phyloP scores from a whole-genome alignment of 1,140 invertebrate genomes.

The Psilanteris sp. region DNA sequence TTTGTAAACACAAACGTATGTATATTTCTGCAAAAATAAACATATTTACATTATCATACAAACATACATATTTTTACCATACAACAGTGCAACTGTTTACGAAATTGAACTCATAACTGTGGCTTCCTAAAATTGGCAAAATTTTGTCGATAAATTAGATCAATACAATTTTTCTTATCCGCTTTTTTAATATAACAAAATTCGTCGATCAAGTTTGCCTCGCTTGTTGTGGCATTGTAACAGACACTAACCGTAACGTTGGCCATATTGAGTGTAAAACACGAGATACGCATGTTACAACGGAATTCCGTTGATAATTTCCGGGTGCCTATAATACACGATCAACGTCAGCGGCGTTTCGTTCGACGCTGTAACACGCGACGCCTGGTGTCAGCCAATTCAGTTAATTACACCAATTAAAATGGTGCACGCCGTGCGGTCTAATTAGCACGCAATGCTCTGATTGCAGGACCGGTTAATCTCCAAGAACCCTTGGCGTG shows the following conservation, averaged over 20 bases:
- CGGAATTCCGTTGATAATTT: constrained; percentile 10
- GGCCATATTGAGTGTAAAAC: constrained; percentile 7
- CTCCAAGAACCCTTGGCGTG: constrained; percentile 91
- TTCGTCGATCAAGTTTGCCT: too few relatives aligned
- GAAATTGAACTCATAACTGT: too few relatives aligned
- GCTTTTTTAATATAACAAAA: too few relatives aligned
- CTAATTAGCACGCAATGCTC: constrained; percentile 51
- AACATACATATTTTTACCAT: too few relatives aligned
- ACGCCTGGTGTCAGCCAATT: constrained; percentile 28
- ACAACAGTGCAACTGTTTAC: too few relatives aligned
- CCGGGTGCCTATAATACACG: constrained; percentile 26
- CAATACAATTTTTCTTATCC: too few relatives aligned
- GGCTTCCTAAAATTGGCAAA: too few relatives aligned
- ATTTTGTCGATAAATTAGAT: too few relatives aligned
- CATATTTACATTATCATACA: too few relatives aligned
- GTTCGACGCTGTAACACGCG: constrained; percentile 43
- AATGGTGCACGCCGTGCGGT: constrained; percentile 26
- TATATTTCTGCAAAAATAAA: too few relatives aligned
- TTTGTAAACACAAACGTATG: too few relatives aligned
- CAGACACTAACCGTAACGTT: constrained; percentile 13
- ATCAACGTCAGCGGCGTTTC: constrained; percentile 32
- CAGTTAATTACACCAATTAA: constrained; percentile 49
- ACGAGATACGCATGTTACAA: constrained; percentile 32
- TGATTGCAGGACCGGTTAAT: constrained; percentile 87
- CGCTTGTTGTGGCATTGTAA: constrained; percentile 1